Conservation (phyloP, 2,113 vertebrate genomes). For the Ariopsis seemanni region DNA sequence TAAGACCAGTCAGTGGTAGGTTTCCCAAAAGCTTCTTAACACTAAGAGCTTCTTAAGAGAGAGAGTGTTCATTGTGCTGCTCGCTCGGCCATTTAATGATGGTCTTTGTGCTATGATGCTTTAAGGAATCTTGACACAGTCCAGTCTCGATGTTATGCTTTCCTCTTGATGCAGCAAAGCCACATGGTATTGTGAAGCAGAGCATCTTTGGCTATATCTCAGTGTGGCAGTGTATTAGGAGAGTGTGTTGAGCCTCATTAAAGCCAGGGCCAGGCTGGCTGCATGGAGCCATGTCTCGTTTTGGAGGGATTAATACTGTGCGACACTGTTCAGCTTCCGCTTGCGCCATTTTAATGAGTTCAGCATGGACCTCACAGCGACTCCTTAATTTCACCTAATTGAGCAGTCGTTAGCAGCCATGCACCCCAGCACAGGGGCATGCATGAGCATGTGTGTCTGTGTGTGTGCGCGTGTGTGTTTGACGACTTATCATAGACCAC, state of each 20-base stretch:
- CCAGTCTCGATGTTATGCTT: background rate
- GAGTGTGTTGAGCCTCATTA: conserved; percentile 56
- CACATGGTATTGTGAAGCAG: conserved; percentile 20
- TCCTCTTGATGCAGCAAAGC: conserved; percentile 22
- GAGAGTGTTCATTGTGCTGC: too few species aligned
- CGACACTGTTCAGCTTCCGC: conserved; percentile 59
- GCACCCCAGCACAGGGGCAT: conserved; percentile 59
- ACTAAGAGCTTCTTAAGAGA: too few species aligned
- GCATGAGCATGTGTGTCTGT: conserved; percentile 34
- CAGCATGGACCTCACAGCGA: conserved; percentile 71
- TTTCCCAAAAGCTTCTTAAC: too few species aligned
- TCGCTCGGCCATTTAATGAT: too few species aligned
- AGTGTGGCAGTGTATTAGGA: conserved; percentile 37
- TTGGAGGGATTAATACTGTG: conserved; percentile 65
- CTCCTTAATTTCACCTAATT: conserved; percentile 74
- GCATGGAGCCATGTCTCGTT: conserved; percentile 56
- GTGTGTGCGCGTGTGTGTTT: conserved; percentile 48
- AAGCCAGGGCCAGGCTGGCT: conserved; percentile 34
- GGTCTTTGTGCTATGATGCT: too few species aligned
- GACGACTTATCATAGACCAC: conserved; percentile 62
- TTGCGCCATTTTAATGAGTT: conserved; percentile 70
- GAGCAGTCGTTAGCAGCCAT: conserved; percentile 71
- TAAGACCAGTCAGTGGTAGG: background rate
- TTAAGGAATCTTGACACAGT: too few species aligned
- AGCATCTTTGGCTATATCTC: conserved; percentile 31